These are phyloP conservation scores for Indicator maculatus DNA, from an alignment of 2,113 vertebrate species.

Conservation along the genomic window DNA sequence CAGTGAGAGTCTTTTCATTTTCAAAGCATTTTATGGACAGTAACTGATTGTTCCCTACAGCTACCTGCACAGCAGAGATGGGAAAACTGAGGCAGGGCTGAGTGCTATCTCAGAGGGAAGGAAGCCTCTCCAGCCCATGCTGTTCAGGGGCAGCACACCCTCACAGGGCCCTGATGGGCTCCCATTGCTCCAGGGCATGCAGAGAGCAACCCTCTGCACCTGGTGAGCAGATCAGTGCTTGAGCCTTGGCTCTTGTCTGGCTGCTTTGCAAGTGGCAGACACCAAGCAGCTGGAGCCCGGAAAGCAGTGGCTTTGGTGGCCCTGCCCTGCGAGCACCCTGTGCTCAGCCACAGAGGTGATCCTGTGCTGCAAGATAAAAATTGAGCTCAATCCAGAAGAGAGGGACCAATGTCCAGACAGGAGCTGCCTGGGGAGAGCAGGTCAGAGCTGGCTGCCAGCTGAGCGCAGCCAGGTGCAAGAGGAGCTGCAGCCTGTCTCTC, in stretches of 20 bases:
- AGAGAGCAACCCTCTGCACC: background rate
- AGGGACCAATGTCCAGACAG: rapidly evolving
- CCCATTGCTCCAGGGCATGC: background rate
- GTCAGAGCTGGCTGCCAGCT: background rate
- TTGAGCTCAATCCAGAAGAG: background rate
- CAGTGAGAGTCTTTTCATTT: background rate
- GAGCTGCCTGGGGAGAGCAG: background rate
- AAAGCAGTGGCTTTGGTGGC: rapidly evolving
- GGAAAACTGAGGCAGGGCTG: background rate
- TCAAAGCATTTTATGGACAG: background rate
- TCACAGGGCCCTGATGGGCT: background rate
- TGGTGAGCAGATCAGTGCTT: background rate
- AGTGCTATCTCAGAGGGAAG: background rate
- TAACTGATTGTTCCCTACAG: background rate
- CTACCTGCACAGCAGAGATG: background rate
- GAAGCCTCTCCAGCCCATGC: background rate
- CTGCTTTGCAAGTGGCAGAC: background rate
- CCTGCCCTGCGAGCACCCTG: too few relatives aligned
- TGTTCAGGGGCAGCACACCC: background rate
- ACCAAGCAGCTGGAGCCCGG: rapidly evolving
- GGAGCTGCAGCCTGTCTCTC: rapidly evolving
- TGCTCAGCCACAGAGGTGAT: background rate
- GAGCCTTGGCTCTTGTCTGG: background rate
- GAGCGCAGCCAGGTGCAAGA: rapidly evolving
- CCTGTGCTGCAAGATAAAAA: rapidly evolving